Evolutionary conservation across 2,113 vertebrate species (phyloP).

Genomic region (Dicrurus megarhynchus): DNA sequence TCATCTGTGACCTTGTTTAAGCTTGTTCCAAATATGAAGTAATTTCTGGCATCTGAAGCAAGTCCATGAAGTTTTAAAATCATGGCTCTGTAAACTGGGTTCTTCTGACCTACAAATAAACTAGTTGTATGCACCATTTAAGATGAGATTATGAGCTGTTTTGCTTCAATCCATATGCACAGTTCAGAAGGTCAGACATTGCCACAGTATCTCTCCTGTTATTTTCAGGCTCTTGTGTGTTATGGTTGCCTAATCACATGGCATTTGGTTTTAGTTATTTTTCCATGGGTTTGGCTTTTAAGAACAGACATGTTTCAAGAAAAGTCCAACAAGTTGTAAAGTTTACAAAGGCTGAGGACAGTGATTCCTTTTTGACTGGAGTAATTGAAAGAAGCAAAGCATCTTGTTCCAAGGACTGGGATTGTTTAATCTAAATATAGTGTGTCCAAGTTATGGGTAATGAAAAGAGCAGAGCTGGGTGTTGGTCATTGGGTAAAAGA

Average conservation of each 20-base stretch:
- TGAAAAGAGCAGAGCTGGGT: background rate
- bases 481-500: background rate
- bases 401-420: background rate
- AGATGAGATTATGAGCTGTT: constrained; percentile 40
- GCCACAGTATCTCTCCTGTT: constrained; percentile 72
- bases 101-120: constrained; percentile 42
- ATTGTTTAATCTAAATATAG: background rate
- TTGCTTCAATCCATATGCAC: constrained; percentile 44
- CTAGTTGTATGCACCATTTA: background rate
- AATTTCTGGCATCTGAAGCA: constrained; percentile 23
- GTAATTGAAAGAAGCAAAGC: background rate
- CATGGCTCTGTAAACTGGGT: background rate
- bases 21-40: constrained; percentile 44
- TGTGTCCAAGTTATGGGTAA: background rate
- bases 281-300: constrained; percentile 70
- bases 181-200: constrained; percentile 72
- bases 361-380: background rate
- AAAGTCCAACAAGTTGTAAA: constrained; percentile 57
- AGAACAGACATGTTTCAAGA: constrained; percentile 59
- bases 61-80: constrained; percentile 37
- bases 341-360: constrained; percentile 46
- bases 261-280: constrained; percentile 74
- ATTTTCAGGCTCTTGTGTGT: constrained; percentile 69
- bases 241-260: constrained; percentile 62
- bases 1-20: constrained; percentile 18